Evolutionary conservation across 2,888 invertebrate genomes (phyloP).

Genomic region (Pristionchus entomophagus): DNA sequence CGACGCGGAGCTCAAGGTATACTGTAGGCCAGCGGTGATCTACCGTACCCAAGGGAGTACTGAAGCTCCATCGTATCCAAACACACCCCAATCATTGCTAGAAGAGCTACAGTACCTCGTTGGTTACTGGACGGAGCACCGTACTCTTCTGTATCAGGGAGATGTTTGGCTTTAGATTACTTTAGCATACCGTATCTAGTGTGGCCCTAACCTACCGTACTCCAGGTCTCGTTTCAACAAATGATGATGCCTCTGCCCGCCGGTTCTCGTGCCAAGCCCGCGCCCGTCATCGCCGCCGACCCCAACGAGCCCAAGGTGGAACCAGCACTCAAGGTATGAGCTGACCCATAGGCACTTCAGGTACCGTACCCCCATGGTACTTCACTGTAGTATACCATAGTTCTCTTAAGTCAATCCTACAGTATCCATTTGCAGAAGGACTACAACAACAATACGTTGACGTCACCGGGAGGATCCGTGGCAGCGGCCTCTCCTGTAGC

Average conservation of each 20-base stretch:
- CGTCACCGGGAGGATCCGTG: background rate
- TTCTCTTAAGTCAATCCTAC: background rate
- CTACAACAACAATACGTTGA: background rate
- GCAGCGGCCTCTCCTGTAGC: background rate
- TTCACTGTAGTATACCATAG: background rate
- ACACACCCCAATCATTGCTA: too few species aligned
- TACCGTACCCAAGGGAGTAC: background rate
- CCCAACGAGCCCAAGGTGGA: slow-evolving; percentile 39
- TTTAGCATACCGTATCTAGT: background rate
- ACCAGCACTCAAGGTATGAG: slow-evolving; percentile 13
- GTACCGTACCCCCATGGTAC: background rate
- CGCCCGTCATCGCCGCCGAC: slow-evolving; percentile 55
- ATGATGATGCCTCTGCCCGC: slow-evolving; percentile 51
- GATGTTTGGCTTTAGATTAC: too few species aligned
- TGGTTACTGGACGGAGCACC: too few species aligned
- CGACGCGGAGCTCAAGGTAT: slow-evolving; percentile 64
- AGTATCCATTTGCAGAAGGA: background rate
- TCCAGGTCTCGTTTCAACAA: slow-evolving; percentile 56
- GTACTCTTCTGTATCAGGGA: too few species aligned
- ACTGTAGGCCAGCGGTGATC: background rate
- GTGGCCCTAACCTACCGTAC: background rate
- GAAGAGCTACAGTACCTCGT: too few species aligned
- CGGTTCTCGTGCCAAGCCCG: slow-evolving; percentile 49
- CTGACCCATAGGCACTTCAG: too few species aligned
- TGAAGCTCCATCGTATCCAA: too few species aligned